Evolutionary conservation across 1,140 invertebrate species (phyloP).

Genomic region (Armadillidium nasatum): DNA sequence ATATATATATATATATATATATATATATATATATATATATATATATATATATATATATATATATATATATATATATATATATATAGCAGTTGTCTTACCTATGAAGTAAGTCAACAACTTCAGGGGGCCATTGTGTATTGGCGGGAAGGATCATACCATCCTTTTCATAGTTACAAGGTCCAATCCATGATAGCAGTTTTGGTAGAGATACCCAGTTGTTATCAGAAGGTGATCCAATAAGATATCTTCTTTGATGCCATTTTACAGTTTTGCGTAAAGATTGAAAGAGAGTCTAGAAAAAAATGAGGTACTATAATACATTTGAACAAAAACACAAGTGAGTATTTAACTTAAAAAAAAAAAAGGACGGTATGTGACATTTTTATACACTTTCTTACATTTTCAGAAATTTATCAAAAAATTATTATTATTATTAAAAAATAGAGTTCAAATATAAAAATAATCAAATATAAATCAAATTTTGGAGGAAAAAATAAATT

Average conservation of each 20-base stretch:
- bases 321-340: no score
- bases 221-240: slow-evolving; percentile 37
- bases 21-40: not conserved
- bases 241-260: slow-evolving; percentile 52
- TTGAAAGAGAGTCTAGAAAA: slow-evolving; percentile 46
- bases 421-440: no score
- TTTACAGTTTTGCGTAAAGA: slow-evolving; percentile 50
- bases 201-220: slow-evolving; percentile 51
- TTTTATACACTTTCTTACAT: no score
- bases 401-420: no score
- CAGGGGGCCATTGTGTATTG: slow-evolving; percentile 47
- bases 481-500: no score
- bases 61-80: not conserved
- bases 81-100: slow-evolving; percentile 45
- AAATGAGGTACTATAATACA: not conserved
- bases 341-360: no score
- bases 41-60: not conserved
- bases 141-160: slow-evolving; percentile 51
- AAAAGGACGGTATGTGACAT: no score
- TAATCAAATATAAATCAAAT: no score
- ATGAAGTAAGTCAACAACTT: slow-evolving; percentile 48
- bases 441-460: no score
- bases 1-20: slow-evolving; percentile 6
- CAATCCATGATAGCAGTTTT: slow-evolving; percentile 55
- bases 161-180: slow-evolving; percentile 53